A percentile compares a stretch with the other conserved stretches of the same genome.
phyloP scores from a whole-genome alignment of 1,140 invertebrate species.

The Drosophila pallidifrons region DNA sequence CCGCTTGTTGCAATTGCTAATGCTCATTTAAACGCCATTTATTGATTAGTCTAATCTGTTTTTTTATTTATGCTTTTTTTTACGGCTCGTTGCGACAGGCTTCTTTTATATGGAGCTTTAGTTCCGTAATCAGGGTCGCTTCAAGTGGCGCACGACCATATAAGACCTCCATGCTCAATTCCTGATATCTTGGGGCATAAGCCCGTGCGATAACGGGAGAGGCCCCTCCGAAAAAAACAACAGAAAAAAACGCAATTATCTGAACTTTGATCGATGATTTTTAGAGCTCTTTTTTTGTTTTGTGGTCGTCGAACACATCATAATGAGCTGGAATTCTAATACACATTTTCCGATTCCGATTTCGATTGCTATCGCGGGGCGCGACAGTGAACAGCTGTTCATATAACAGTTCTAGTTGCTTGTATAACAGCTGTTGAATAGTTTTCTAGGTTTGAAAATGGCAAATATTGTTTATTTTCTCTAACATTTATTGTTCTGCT shows the following conservation, averaged over 20 bases:
- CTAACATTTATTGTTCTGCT: conserved; percentile 79
- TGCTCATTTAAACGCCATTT: conserved; percentile 42
- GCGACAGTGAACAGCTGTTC: background rate
- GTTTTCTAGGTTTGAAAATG: conserved; percentile 57
- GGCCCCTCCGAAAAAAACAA: background rate
- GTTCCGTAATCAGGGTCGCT: conserved; percentile 37
- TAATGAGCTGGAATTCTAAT: background rate
- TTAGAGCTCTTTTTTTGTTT: conserved; percentile 42
- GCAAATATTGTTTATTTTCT: conserved; percentile 57
- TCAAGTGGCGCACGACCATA: conserved; percentile 50
- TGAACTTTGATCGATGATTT: conserved; percentile 67
- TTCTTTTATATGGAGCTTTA: conserved; percentile 11
- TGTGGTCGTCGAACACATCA: background rate
- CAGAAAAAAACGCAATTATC: conserved; percentile 34
- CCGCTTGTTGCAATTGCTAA: conserved; percentile 40
- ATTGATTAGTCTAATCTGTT: conserved; percentile 67
- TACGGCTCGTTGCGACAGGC: conserved; percentile 8
- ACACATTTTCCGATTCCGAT: conserved; percentile 26
- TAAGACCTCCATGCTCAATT: conserved; percentile 16
- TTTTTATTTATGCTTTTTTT: conserved; percentile 2
- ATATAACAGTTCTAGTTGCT: conserved; percentile 20
- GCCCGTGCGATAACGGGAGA: conserved; percentile 29
- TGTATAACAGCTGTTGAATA: conserved; percentile 23
- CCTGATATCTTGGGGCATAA: conserved; percentile 27
- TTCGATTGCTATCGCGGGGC: background rate